phyloP scores from a whole-genome alignment of 2,113 vertebrate species.

The Apus apus region DNA sequence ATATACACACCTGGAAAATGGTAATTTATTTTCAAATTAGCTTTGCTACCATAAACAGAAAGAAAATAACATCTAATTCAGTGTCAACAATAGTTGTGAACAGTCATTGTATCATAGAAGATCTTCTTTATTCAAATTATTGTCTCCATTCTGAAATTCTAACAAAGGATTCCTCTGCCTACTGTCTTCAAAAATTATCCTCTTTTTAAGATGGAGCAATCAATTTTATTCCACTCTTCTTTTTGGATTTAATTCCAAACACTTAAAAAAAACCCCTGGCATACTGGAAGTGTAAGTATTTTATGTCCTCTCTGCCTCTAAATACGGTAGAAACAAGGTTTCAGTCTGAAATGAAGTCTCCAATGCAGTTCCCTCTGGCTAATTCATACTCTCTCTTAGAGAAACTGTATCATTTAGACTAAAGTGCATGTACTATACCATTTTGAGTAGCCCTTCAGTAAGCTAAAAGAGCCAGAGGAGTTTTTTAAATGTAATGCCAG shows the following conservation, averaged over 20 bases:
- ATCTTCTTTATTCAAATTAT: not conserved
- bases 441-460: not conserved
- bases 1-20: not conserved
- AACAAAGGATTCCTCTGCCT: not conserved
- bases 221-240: not conserved
- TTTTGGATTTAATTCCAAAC: not conserved
- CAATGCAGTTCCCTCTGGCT: not conserved
- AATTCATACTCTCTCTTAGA: not conserved
- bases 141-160: not conserved
- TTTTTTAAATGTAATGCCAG: not conserved
- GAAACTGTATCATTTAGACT: not conserved
- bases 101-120: not conserved
- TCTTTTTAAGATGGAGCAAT: not conserved
- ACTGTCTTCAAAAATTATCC: not conserved
- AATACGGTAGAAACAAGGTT: not conserved
- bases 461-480: not conserved
- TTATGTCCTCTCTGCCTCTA: not conserved
- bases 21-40: not conserved
- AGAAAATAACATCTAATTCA: not conserved
- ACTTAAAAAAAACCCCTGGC: not conserved
- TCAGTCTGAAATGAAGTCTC: not conserved
- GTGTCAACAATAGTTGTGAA: not conserved
- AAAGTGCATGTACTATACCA: not conserved
- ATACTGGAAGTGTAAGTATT: not conserved
- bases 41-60: not conserved